Conservation (phyloP, 2,113 vertebrate species). For the Grantiella picta region DNA sequence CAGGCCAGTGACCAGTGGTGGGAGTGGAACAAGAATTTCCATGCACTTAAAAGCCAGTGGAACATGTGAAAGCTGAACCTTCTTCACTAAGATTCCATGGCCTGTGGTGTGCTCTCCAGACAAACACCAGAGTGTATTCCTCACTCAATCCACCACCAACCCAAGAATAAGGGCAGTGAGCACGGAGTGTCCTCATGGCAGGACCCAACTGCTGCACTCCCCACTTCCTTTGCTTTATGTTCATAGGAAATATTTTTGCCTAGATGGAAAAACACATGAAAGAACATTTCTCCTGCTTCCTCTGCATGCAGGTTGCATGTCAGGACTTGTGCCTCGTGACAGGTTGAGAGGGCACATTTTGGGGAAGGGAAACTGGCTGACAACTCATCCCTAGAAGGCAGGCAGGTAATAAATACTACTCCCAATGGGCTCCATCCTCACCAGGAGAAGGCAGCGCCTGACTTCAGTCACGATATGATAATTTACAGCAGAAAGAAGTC, state of each 20-base stretch:
- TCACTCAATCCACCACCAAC: background rate
- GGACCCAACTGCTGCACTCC: background rate
- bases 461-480: background rate
- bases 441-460: background rate
- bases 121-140: background rate
- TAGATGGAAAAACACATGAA: background rate
- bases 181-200: accelerated
- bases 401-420: background rate
- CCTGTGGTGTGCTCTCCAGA: background rate
- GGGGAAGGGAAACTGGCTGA: slow-evolving; percentile 43
- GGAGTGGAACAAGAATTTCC: background rate
- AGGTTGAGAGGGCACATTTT: slow-evolving; percentile 18
- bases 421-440: background rate
- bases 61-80: background rate
- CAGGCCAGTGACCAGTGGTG: accelerated
- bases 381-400: slow-evolving; percentile 19
- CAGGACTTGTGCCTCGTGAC: slow-evolving; percentile 5
- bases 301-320: background rate
- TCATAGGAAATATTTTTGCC: background rate
- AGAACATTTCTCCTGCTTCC: background rate
- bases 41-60: accelerated
- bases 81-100: background rate
- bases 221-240: background rate
- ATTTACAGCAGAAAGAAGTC: background rate
- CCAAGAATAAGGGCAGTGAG: background rate